These are phyloP conservation scores for Tamias sibiricus DNA, from an alignment of 2,113 vertebrate species.

Conservation along the genomic window DNA sequence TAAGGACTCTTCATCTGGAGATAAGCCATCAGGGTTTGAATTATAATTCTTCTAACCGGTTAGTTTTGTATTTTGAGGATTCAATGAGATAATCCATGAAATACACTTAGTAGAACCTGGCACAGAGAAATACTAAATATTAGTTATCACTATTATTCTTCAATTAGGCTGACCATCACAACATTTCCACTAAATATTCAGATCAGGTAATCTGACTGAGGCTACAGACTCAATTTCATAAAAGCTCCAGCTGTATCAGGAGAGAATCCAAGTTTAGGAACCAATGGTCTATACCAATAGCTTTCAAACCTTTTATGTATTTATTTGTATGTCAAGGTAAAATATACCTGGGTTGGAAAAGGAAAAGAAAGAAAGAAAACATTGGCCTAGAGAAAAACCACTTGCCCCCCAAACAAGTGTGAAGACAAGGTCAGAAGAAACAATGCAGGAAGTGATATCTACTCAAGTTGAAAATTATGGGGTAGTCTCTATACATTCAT, in stretches of 20 bases:
- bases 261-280: neutral
- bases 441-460: neutral
- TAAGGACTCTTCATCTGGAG: neutral
- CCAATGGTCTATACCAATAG: neutral
- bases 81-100: neutral
- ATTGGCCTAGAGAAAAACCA: constrained; percentile 11
- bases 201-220: neutral
- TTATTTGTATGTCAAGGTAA: constrained; percentile 31
- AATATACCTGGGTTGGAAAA: neutral
- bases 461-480: neutral
- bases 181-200: neutral
- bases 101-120: neutral
- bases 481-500: neutral
- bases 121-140: neutral
- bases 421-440: neutral
- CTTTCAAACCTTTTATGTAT: constrained; percentile 13
- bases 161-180: neutral
- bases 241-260: neutral
- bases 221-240: neutral
- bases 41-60: neutral
- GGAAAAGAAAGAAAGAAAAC: neutral
- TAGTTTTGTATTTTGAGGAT: neutral
- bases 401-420: neutral
- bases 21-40: neutral
- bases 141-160: neutral